Conservation (phyloP, 2,113 vertebrate species). For the Campylorhamphus procurvoides region DNA sequence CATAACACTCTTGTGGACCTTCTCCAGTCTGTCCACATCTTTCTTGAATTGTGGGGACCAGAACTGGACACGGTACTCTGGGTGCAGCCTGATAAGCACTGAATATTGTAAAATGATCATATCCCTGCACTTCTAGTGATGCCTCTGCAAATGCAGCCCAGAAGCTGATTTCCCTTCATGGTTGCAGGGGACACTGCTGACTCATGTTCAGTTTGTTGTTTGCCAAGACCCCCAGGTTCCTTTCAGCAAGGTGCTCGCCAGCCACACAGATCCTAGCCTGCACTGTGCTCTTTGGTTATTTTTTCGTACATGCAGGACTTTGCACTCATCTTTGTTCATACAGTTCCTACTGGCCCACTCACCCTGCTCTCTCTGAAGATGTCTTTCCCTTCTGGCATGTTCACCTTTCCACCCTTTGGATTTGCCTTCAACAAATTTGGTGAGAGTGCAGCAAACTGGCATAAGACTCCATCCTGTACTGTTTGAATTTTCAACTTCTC, state of each 20-base stretch:
- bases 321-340: neutral
- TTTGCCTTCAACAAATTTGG: neutral
- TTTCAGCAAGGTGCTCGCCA: neutral
- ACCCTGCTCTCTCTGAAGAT: neutral
- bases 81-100: neutral
- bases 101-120: neutral
- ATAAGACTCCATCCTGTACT: neutral
- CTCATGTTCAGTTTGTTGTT: neutral
- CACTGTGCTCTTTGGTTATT: neutral
- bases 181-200: neutral
- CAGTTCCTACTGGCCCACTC: neutral
- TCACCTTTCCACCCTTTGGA: neutral
- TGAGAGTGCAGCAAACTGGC: neutral
- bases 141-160: neutral
- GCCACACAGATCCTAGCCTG: neutral
- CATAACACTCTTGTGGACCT: neutral
- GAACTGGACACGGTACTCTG: neutral
- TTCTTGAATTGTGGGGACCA: neutral
- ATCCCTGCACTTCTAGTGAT: neutral
- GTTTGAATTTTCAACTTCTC: neutral
- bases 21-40: neutral
- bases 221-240: neutral
- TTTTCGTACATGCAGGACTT: neutral
- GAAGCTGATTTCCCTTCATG: neutral
- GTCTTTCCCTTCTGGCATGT: rapidly evolving